Evolutionary conservation across 2,113 vertebrate genomes (phyloP), one percentile per base, ranked within the genome.

Genomic region (Ictidomys tridecemlineatus): DNA sequence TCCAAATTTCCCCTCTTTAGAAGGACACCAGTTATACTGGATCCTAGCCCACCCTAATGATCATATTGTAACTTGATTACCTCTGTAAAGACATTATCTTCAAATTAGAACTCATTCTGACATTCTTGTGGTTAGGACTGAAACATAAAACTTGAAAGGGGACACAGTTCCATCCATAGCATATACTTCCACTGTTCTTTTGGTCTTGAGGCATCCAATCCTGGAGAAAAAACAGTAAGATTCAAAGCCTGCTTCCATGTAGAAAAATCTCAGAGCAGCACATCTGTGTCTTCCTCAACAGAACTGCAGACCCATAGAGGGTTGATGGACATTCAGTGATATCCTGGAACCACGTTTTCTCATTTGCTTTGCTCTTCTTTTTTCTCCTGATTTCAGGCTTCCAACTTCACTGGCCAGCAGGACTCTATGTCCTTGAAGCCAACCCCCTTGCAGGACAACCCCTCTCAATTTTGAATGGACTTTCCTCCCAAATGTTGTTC

Each of bases 321-420:
- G 3, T 10, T 42, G 9, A 14, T 16, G 65, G n/a, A 51, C 56
- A 4, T 53, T 61, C 18, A 2, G 6, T 0, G 2, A 24, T 13
- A 7, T 32, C 22, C 63, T 65, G 39, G 9, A 48, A 58, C 16
- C 63, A 4, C 37, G 5, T 9, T 14, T 61, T 4, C 8, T 78
- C 13, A n/a, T 26, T 2, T 24, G 18, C 39, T n/a, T 37, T 88
- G 11, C 16, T 88, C 32, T 45, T 48, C 5, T 2, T 10, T 45
- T 37, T 58, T 22, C 28, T 80, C n/a, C 1, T 73, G 34, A 56
- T 11, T 42, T 17, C 28, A 30, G 48, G 12, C 34, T 67, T 83
- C 39, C 13, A 32, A 13, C 2, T 13, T 91, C 30, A 79, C 4
- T 26, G 22, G 4, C 20, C 30, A 30, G 28, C 34, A 17, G 45